These are phyloP conservation scores for Standfussiana lucernea DNA, from an alignment of 2,888 invertebrate genomes.

Conservation along the genomic window DNA sequence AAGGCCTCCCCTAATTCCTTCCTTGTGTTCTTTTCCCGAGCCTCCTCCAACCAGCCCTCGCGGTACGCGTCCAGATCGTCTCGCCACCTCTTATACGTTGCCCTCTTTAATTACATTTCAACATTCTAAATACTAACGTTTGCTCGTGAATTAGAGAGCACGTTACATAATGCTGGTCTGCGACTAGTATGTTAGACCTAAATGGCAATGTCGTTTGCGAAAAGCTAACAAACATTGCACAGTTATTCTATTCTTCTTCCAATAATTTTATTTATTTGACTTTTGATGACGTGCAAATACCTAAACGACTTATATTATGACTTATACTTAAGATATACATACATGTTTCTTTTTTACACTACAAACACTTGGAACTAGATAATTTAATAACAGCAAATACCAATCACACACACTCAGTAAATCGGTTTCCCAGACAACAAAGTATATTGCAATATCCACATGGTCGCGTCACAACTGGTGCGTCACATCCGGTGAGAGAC, in stretches of 20 bases:
- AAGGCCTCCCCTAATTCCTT: too few relatives aligned
- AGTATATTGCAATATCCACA: conserved; percentile 58
- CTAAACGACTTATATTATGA: neutral
- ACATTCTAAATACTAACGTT: too few relatives aligned
- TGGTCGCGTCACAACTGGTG: conserved; percentile 51
- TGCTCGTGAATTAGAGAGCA: too few relatives aligned
- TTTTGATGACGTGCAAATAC: neutral
- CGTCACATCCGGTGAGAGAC: conserved; percentile 64
- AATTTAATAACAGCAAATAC: conserved; percentile 13
- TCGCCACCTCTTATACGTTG: too few relatives aligned
- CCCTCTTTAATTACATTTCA: too few relatives aligned
- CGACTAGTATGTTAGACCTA: too few relatives aligned
- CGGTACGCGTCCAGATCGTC: too few relatives aligned
- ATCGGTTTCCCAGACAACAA: conserved; percentile 45
- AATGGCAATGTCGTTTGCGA: too few relatives aligned
- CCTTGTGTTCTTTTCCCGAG: too few relatives aligned
- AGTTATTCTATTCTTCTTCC: neutral
- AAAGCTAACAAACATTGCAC: neutral
- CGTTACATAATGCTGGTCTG: too few relatives aligned
- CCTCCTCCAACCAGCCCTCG: too few relatives aligned
- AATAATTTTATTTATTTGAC: neutral
- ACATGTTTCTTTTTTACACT: neutral
- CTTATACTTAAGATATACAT: too few relatives aligned
- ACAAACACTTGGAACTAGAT: neutral
- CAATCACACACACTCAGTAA: conserved; percentile 5